A percentile compares a stretch with the other conserved stretches of the same genome.
phyloP scores from a whole-genome alignment of 2,888 invertebrate genomes.

The Notodromas monacha region DNA sequence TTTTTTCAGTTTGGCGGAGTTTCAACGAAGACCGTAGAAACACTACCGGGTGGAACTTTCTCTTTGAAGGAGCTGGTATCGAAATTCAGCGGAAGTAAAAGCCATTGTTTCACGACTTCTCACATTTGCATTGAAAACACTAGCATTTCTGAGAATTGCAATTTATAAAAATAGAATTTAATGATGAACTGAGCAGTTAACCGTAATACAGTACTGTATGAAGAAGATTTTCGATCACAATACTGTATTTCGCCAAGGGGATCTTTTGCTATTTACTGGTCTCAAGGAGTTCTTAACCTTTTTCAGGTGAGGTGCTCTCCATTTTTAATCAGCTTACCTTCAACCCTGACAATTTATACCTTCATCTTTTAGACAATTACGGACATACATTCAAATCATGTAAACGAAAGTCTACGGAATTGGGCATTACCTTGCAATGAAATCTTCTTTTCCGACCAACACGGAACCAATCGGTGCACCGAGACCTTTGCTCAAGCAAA shows the following conservation, averaged over 20 bases:
- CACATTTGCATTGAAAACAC: slow-evolving; percentile 20
- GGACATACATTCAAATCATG: too few relatives aligned
- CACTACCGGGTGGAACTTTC: slow-evolving; percentile 19
- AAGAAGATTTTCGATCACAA: too few relatives aligned
- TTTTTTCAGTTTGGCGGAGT: slow-evolving; percentile 8
- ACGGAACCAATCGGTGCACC: slow-evolving; percentile 64
- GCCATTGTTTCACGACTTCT: slow-evolving; percentile 16
- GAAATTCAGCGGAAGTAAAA: slow-evolving; percentile 14
- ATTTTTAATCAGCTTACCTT: too few relatives aligned
- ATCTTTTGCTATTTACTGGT: too few relatives aligned
- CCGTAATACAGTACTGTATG: too few relatives aligned
- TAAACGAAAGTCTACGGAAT: too few relatives aligned
- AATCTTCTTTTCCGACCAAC: slow-evolving; percentile 35
- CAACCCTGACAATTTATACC: too few relatives aligned
- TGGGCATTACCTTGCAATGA: slow-evolving; percentile 30
- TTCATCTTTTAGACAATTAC: too few relatives aligned
- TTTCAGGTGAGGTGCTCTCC: too few relatives aligned
- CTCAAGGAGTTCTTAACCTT: too few relatives aligned
- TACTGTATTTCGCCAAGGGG: too few relatives aligned
- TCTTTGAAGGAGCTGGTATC: slow-evolving; percentile 15
- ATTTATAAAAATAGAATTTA: slow-evolving; percentile 5
- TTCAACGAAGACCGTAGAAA: slow-evolving; percentile 14
- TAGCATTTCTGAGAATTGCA: slow-evolving; percentile 18
- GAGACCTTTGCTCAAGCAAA: slow-evolving; percentile 70
- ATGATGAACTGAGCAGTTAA: too few relatives aligned